Percentiles rank a stretch among this genome's conserved stretches.
Conservation (phyloP, 2,113 vertebrate genomes). For the Mus pahari region DNA sequence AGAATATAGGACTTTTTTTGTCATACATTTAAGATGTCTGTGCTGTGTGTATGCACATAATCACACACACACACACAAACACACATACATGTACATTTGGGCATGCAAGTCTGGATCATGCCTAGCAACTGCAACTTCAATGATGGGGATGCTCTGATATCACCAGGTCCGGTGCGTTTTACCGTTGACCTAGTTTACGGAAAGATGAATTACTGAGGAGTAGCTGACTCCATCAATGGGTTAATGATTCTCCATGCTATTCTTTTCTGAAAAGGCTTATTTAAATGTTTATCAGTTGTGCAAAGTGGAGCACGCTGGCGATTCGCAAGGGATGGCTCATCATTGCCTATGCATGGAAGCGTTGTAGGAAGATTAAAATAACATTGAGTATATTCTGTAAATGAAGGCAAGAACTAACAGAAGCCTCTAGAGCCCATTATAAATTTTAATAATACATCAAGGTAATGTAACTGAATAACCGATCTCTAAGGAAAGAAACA, state of each 20-base stretch:
- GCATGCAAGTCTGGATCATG: neutral
- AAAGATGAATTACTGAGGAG: conserved; percentile 72
- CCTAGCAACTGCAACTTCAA: neutral
- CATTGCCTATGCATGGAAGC: conserved; percentile 98
- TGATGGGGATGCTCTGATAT: neutral
- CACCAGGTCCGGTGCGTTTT: conserved; percentile 47
- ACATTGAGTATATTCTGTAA: conserved; percentile 99
- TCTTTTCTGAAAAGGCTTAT: conserved; percentile 90
- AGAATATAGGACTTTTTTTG: neutral
- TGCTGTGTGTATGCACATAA: rapidly evolving
- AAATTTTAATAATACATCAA: conserved; percentile 99
- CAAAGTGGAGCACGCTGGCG: conserved; percentile 90
- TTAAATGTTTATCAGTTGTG: conserved; percentile 96
- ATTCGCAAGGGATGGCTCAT: conserved; percentile 90
- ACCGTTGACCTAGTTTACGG: conserved; percentile 81
- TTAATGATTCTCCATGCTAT: conserved; percentile 89
- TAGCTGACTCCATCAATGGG: conserved; percentile 85
- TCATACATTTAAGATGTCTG: rapidly evolving
- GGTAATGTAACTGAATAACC: conserved; percentile 99
- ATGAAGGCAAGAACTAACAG: conserved; percentile 98
- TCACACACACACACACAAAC: too few relatives aligned
- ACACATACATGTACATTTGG: neutral
- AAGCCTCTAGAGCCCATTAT: conserved; percentile 99
- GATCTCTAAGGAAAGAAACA: conserved; percentile 98
- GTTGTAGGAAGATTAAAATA: conserved; percentile 99